phyloP scores from a whole-genome alignment of 2,888 invertebrate species.

The Tromatobia lineatoria region DNA sequence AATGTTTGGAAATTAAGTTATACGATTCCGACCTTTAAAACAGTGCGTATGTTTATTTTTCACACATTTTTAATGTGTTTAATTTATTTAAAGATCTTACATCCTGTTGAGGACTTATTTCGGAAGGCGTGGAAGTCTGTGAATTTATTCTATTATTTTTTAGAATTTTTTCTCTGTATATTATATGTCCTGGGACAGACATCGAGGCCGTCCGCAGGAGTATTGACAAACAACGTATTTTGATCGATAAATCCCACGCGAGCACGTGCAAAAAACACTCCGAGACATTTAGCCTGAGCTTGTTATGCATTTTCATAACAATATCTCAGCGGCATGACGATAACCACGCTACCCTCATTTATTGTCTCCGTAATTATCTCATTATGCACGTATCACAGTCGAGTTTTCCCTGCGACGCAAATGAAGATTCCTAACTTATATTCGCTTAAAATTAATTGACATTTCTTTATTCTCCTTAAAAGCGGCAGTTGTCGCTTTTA shows the following conservation, averaged over 20 bases:
- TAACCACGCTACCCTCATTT: slow-evolving; percentile 59
- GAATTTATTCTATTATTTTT: background rate
- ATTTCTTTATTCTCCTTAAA: too few species aligned
- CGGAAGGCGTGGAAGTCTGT: too few species aligned
- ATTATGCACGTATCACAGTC: slow-evolving; percentile 64
- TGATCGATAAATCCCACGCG: slow-evolving; percentile 65
- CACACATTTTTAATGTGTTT: too few species aligned
- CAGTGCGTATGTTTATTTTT: too few species aligned
- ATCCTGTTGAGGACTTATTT: too few species aligned
- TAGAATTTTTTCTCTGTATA: background rate
- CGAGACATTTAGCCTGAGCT: slow-evolving; percentile 66
- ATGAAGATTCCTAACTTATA: slow-evolving; percentile 29
- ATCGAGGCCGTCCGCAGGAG: slow-evolving; percentile 18
- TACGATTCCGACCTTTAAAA: too few species aligned
- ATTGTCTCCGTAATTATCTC: slow-evolving; percentile 68
- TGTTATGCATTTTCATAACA: slow-evolving; percentile 74
- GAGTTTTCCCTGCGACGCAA: slow-evolving; percentile 11
- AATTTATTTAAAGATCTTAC: too few species aligned
- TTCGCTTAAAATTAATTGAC: slow-evolving; percentile 6
- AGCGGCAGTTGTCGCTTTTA: background rate
- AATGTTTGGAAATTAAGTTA: too few species aligned
- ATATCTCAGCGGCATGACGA: slow-evolving; percentile 73
- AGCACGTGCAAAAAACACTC: slow-evolving; percentile 76
- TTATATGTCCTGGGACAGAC: background rate
- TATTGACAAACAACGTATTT: slow-evolving; percentile 62